phyloP scores from a whole-genome alignment of 2,888 invertebrate genomes.

The Eumacrocentrus americanus region DNA sequence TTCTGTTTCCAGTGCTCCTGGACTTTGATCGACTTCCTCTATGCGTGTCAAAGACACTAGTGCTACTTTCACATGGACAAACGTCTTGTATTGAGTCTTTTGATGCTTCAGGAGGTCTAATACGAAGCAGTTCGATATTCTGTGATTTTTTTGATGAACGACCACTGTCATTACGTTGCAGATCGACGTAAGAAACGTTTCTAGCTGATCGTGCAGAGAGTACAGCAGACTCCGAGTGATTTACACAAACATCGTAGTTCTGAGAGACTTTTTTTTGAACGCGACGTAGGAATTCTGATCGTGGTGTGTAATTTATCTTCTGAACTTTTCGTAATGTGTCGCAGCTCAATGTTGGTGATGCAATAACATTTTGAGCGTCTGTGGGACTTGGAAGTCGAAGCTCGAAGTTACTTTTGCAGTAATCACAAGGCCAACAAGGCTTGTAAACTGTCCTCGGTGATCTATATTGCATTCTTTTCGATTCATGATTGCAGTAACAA shows the following conservation, averaged over 20 bases:
- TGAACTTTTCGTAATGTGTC: slow-evolving; percentile 46
- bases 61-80: not conserved
- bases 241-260: not conserved
- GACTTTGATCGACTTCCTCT: not conserved
- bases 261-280: slow-evolving; percentile 40
- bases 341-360: slow-evolving; percentile 37
- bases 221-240: not conserved
- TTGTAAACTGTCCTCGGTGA: slow-evolving; percentile 33
- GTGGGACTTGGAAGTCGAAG: slow-evolving; percentile 13
- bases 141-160: not conserved
- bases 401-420: slow-evolving; percentile 34
- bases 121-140: not conserved
- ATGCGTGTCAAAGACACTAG: not conserved
- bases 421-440: slow-evolving; percentile 30
- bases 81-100: not conserved
- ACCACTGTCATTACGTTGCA: not conserved
- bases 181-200: not conserved
- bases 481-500: slow-evolving; percentile 48
- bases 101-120: not conserved
- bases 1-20: not conserved
- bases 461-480: slow-evolving; percentile 31
- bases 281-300: slow-evolving; percentile 49
- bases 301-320: slow-evolving; percentile 48
- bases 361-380: not conserved
- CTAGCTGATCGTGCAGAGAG: not conserved